phyloP scores from a whole-genome alignment of 2,888 invertebrate genomes.

The Tiliacea aurago region DNA sequence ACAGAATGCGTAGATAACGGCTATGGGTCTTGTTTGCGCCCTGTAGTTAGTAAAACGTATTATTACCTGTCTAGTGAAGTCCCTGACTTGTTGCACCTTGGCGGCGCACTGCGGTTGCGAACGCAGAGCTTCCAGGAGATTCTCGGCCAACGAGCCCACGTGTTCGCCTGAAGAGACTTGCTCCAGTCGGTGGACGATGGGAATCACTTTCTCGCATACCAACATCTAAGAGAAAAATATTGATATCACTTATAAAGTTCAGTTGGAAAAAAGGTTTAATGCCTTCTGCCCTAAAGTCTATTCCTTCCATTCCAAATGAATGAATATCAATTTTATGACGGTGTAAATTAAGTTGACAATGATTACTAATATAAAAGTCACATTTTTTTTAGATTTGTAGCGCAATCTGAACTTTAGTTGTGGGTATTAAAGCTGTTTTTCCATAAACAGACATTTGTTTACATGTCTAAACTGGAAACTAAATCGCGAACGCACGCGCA shows the following conservation, averaged over 20 bases:
- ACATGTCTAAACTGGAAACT: not conserved
- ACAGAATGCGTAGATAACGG: too few relatives aligned
- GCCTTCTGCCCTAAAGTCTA: too few relatives aligned
- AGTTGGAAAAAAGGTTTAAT: too few relatives aligned
- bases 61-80: slow-evolving; percentile 94
- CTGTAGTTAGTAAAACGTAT: not conserved
- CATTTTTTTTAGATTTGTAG: not conserved
- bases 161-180: slow-evolving; percentile 99
- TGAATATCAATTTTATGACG: not conserved
- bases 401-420: too few relatives aligned
- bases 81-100: slow-evolving; percentile 97
- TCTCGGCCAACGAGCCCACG: slow-evolving; percentile 99
- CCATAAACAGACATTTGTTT: too few relatives aligned
- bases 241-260: too few relatives aligned
- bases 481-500: not conserved
- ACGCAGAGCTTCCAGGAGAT: slow-evolving; percentile 96
- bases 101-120: slow-evolving; percentile 95
- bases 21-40: too few relatives aligned
- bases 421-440: not conserved
- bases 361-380: not conserved
- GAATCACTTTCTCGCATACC: slow-evolving; percentile 97
- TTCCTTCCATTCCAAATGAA: too few relatives aligned
- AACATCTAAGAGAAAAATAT: slow-evolving; percentile 90
- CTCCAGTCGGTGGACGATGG: slow-evolving; percentile 98
- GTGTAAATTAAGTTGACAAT: not conserved